Percentiles rank a stretch among this genome's conserved stretches.
These are phyloP conservation scores for Phorcus lineatus DNA, from an alignment of 2,888 invertebrate species.

Conservation along the genomic window DNA sequence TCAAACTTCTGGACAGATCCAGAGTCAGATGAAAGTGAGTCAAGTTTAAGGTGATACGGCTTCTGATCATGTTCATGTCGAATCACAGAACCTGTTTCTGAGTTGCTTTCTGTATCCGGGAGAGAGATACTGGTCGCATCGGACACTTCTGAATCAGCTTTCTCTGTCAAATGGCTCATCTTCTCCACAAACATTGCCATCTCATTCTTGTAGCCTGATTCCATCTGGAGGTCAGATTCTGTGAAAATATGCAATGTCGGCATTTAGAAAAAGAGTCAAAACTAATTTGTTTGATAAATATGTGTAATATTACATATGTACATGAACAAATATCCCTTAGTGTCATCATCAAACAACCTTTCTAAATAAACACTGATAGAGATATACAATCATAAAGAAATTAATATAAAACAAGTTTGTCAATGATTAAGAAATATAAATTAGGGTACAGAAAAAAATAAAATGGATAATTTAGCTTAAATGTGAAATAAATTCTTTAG, in stretches of 20 bases:
- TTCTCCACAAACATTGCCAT: constrained; percentile 55
- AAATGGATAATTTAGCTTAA: background rate
- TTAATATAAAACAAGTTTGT: too few relatives aligned
- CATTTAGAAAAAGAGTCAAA: background rate
- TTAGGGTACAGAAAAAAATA: background rate
- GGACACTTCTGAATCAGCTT: constrained; percentile 27
- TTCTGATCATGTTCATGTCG: constrained; percentile 12
- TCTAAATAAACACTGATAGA: too few relatives aligned
- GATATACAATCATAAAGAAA: too few relatives aligned
- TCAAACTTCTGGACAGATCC: constrained; percentile 23
- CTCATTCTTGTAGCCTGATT: constrained; percentile 46
- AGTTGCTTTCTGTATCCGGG: constrained; percentile 42
- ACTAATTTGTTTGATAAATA: background rate
- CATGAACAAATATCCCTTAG: background rate
- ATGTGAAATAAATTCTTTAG: too few relatives aligned
- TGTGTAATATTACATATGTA: background rate
- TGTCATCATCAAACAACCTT: too few relatives aligned
- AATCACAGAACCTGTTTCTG: constrained; percentile 48
- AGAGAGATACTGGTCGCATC: constrained; percentile 34
- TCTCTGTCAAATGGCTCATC: constrained; percentile 48
- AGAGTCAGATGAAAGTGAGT: constrained; percentile 39
- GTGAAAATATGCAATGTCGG: background rate
- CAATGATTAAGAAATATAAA: background rate
- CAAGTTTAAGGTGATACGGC: constrained; percentile 22
- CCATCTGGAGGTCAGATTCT: background rate